Conservation (phyloP, 2,888 invertebrate genomes). For the Xylota segnis region DNA sequence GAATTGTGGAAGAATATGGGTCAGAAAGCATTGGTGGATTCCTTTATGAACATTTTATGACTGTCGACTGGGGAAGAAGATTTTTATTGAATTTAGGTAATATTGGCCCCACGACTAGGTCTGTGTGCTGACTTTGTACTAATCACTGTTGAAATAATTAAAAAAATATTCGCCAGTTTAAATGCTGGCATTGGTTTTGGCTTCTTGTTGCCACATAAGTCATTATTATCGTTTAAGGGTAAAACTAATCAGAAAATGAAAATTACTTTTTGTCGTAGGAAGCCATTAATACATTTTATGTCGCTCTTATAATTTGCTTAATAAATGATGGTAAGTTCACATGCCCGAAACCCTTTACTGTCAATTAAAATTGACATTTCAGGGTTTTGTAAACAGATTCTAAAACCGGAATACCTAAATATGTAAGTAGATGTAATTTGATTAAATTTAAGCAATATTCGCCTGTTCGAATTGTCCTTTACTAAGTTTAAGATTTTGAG, state of each 20-base stretch:
- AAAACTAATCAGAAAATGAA: slow-evolving; percentile 19
- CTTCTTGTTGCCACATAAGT: slow-evolving; percentile 35
- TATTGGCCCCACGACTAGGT: slow-evolving; percentile 54
- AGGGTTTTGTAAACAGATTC: too few relatives aligned
- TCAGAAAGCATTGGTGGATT: slow-evolving; percentile 54
- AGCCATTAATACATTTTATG: too few relatives aligned
- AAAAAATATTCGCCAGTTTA: slow-evolving; percentile 39
- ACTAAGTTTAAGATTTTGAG: too few relatives aligned
- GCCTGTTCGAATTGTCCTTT: too few relatives aligned
- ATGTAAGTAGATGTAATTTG: too few relatives aligned
- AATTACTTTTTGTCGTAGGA: slow-evolving; percentile 3
- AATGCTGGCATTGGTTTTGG: slow-evolving; percentile 7
- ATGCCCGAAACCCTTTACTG: too few relatives aligned
- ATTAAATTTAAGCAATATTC: too few relatives aligned
- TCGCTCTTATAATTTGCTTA: too few relatives aligned
- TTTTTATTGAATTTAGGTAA: slow-evolving; percentile 59
- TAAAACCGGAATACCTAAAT: too few relatives aligned
- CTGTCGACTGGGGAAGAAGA: slow-evolving; percentile 38
- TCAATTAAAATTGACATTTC: too few relatives aligned
- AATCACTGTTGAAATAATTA: slow-evolving; percentile 47
- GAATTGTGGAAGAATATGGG: slow-evolving; percentile 46
- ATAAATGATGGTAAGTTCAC: too few relatives aligned
- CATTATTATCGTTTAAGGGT: slow-evolving; percentile 47
- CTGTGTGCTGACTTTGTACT: slow-evolving; percentile 31
- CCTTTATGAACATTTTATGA: slow-evolving; percentile 55